Percentiles rank a stretch among this genome's conserved stretches.
Conservation (phyloP, 2,888 invertebrate genomes). For the Melieria picta region DNA sequence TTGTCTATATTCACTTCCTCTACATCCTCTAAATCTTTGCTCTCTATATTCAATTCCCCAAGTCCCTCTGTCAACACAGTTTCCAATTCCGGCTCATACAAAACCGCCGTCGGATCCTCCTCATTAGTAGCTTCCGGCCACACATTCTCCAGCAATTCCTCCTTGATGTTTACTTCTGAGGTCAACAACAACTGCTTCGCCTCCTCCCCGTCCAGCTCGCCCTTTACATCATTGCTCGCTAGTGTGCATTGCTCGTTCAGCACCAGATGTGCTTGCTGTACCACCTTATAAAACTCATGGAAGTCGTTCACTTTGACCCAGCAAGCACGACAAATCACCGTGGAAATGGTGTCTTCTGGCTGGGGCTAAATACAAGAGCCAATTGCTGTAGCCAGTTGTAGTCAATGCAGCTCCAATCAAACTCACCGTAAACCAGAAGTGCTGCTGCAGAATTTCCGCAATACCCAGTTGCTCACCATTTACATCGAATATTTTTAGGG, state of each 20-base stretch:
- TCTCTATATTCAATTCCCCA: conserved; percentile 44
- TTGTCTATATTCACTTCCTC: too few species aligned
- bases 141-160: conserved; percentile 40
- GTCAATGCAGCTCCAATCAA: background rate
- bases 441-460: conserved; percentile 56
- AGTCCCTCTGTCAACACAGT: conserved; percentile 23
- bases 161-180: conserved; percentile 36
- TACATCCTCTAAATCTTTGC: conserved; percentile 41
- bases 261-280: conserved; percentile 57
- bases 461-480: conserved; percentile 51
- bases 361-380: conserved; percentile 47
- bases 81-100: conserved; percentile 48
- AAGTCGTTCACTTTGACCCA: conserved; percentile 61
- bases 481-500: conserved; percentile 56
- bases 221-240: background rate
- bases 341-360: conserved; percentile 53
- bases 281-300: conserved; percentile 59
- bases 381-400: background rate
- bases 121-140: conserved; percentile 29
- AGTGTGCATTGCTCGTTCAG: conserved; percentile 42
- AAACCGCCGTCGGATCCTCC: conserved; percentile 49
- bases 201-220: conserved; percentile 4
- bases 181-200: background rate
- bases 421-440: conserved; percentile 62
- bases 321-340: conserved; percentile 59